Conservation (phyloP, 2,888 invertebrate genomes). For the Mycogona germanica region DNA sequence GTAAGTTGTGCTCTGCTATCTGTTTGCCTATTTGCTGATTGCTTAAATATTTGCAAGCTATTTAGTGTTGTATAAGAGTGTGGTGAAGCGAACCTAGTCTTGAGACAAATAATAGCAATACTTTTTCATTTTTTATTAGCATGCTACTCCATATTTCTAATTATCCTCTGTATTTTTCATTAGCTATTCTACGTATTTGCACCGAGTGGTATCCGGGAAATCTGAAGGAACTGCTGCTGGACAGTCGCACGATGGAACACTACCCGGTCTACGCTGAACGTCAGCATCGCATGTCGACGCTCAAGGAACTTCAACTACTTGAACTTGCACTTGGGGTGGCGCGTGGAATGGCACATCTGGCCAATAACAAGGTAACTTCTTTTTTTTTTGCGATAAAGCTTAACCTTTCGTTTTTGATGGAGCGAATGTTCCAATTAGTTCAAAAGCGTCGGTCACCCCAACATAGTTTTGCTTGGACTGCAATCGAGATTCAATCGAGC, state of each 20-base stretch:
- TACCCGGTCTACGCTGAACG: constrained; percentile 34
- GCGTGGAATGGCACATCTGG: constrained; percentile 56
- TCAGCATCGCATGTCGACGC: constrained; percentile 41
- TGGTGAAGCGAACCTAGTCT: too few relatives aligned
- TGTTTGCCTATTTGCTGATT: not conserved
- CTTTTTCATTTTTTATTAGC: not conserved
- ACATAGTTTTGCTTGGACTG: too few relatives aligned
- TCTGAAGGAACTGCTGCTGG: constrained; percentile 55
- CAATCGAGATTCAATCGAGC: too few relatives aligned
- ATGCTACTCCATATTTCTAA: not conserved
- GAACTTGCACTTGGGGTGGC: constrained; percentile 54
- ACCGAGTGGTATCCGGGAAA: constrained; percentile 53
- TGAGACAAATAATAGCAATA: not conserved
- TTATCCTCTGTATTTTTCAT: not conserved
- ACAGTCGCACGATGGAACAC: constrained; percentile 42
- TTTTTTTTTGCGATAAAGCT: not conserved
- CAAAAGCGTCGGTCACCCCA: not conserved
- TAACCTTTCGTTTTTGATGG: not conserved
- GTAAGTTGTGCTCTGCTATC: too few relatives aligned
- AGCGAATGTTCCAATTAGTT: not conserved
- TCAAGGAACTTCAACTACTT: constrained; percentile 49
- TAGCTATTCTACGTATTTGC: constrained; percentile 56
- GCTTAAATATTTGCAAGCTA: too few relatives aligned
- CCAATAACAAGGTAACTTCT: constrained; percentile 44
- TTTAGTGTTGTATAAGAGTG: too few relatives aligned